phyloP scores from a whole-genome alignment of 1,140 invertebrate genomes.

The Ruditapes philippinarum region DNA sequence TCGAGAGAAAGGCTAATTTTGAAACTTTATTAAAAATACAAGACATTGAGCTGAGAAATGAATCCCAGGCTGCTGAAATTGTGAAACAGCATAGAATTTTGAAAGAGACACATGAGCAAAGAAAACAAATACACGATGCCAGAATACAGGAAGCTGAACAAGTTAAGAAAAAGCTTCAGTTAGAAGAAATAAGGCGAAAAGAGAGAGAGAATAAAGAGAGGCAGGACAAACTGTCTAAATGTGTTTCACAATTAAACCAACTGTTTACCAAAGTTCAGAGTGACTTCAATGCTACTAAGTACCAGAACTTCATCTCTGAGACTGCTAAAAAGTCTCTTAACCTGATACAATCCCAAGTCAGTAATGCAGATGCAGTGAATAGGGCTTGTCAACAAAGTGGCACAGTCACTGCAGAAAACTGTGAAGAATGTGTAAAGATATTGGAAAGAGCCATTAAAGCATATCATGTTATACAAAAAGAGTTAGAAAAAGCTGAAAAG shows the following conservation, averaged over 20 bases:
- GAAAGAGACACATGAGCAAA: slow-evolving; percentile 67
- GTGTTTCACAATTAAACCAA: slow-evolving; percentile 40
- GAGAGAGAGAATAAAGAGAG: slow-evolving; percentile 71
- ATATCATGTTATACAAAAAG: slow-evolving; percentile 65
- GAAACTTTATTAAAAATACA: slow-evolving; percentile 25
- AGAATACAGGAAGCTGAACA: slow-evolving; percentile 66
- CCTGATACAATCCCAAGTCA: slow-evolving; percentile 29
- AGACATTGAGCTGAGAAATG: slow-evolving; percentile 49
- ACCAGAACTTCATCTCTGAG: slow-evolving; percentile 62
- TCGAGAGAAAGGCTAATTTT: slow-evolving; percentile 46
- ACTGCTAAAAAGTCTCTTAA: slow-evolving; percentile 52
- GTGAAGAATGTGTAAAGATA: slow-evolving; percentile 49
- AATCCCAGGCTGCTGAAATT: slow-evolving; percentile 63
- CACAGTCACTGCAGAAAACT: slow-evolving; percentile 41
- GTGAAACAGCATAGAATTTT: slow-evolving; percentile 60
- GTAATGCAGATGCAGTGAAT: slow-evolving; percentile 14
- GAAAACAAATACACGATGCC: slow-evolving; percentile 63
- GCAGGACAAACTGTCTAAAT: slow-evolving; percentile 57
- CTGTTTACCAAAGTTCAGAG: slow-evolving; percentile 56
- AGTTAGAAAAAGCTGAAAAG: slow-evolving; percentile 59
- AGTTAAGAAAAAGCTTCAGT: slow-evolving; percentile 46
- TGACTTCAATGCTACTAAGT: slow-evolving; percentile 23
- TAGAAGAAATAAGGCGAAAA: slow-evolving; percentile 67
- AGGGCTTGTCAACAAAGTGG: not conserved
- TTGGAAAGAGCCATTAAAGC: slow-evolving; percentile 62